Evolutionary conservation across 2,888 invertebrate species (phyloP), one percentile per base, ranked within the genome.

Genomic region (Metellina segmentata): DNA sequence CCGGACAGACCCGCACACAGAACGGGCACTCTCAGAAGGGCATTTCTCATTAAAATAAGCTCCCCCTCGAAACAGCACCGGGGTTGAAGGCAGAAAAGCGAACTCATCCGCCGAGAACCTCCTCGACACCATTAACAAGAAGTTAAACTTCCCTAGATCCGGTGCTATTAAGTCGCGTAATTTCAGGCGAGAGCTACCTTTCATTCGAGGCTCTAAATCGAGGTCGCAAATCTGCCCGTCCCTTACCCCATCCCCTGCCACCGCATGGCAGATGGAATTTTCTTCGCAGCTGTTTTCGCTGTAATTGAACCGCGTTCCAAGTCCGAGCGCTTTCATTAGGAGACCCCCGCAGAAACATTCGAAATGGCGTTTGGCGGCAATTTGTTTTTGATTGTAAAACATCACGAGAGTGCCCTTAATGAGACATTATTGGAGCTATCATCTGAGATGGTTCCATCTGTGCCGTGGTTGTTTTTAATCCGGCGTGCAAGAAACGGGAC

Each of bases 51-150:
- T 34, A 34, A 34, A 34, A 34, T 34, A 34, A 34, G 34, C 4
- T 34, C 34, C 4, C 34, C 34, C 34, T 34, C 34, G 34, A 34
- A 34, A 34, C 34, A 4, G 34, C 34, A 34, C 4, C 34, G 34
- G 34, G 4, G 34, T 34, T 2, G 34, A 34, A 34, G 34, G 34
- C 1, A 34, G 34, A 34, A 34, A 34, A 34, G 20, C 7, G 16
- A 16, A 11, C 78, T 48, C 74, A 6, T 19, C 48, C 48, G 6
- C 34, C 53, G 75, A 61, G 74, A 61, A 74, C 75, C 48, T 61
- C 9, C 75, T 48, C 74, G 75, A 85, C 52, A 61, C 48, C 74
- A 85, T 85, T 85, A 82, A 75, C 75, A 75, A 7, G 74, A 49
- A 72, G 52, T 52, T 52, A 48, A 53, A n/a, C 75, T 8, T 13